Base-by-base conservation (phyloP, 2,113 vertebrate species). In the Ramphastos sulfuratus region DNA sequence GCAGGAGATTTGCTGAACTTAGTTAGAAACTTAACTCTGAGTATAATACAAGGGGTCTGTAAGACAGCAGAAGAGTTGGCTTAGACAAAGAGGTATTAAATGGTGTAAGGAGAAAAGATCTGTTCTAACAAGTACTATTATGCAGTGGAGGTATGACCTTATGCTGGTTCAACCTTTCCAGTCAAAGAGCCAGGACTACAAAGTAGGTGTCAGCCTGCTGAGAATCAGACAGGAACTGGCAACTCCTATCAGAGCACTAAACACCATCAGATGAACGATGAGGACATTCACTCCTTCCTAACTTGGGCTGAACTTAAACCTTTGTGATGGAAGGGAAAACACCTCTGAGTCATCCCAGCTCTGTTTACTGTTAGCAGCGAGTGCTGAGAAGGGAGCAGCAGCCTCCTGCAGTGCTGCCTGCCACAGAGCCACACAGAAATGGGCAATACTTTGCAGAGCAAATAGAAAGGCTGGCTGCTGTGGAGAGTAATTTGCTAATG, bases 271-370 rank as follows among this genome's bases (percentile, higher is more conserved):
- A 60, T 11, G 39, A 64, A 35, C 0, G 0, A 31, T 3, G 6
- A 77, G 61, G 39, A 50, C 0, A 0, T 39, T 66, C 5, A 0
- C 44, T 70, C 15, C 0, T 18, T 20, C 5, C 46, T 67, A 69
- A 10, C 14, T 0, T 5, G 65, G 28, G 58, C 54, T 60, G 75
- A 80, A 48, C n/a, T 31, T 10, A 25, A 67, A 44, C 11, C 46
- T 71, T 8, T 1, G 0, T 2, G 56, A 15, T 58, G 54, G 44
- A 70, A 92, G 69, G 66, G 67, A 80, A 89, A 93, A 67, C 84
- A 67, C 78, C 91, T 85, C 71, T 80, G 82, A 91, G 75, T 87
- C 84, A 91, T 4, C 42, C 71, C 42, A 4, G 6, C 78, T 60
- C 35, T 83, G 85, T 42, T 89, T 58, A 7, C 94, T 89, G 78